Evolutionary conservation across 1,140 invertebrate species (phyloP).

Genomic region (Vanessa tameamea): DNA sequence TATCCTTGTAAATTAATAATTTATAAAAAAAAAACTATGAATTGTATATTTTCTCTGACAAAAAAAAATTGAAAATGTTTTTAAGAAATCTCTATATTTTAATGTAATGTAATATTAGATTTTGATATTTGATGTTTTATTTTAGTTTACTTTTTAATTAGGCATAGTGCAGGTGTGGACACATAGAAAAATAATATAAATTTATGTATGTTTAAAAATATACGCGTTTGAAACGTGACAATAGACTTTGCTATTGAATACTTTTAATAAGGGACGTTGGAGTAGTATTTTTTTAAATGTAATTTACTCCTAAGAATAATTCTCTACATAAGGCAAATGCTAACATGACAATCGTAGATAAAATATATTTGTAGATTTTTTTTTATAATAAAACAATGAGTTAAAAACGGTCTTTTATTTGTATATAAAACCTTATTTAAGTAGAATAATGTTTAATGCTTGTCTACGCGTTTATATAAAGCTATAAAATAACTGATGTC

Average conservation of each 20-base stretch:
- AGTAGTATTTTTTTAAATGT: background rate
- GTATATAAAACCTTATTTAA: background rate
- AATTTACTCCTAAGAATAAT: constrained; percentile 1
- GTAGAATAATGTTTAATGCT: no score
- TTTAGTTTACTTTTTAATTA: background rate
- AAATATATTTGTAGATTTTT: constrained; percentile 22
- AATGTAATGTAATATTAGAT: background rate
- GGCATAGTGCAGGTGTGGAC: constrained; percentile 9
- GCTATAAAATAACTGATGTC: no score
- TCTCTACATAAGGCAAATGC: background rate
- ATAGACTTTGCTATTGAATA: constrained; percentile 18
- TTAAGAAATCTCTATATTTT: background rate
- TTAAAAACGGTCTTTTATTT: constrained; percentile 19
- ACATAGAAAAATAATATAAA: background rate
- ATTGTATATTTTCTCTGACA: no score
- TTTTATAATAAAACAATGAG: constrained; percentile 28
- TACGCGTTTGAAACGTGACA: background rate
- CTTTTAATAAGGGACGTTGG: constrained; percentile 12
- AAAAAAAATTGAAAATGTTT: background rate
- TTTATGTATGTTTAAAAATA: background rate
- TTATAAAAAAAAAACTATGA: no score
- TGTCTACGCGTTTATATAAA: no score
- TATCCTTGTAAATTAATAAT: background rate
- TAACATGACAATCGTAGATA: constrained; percentile 13
- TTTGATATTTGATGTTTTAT: background rate